phyloP scores from a whole-genome alignment of 2,113 vertebrate species.

The Rhinolophus sinicus region DNA sequence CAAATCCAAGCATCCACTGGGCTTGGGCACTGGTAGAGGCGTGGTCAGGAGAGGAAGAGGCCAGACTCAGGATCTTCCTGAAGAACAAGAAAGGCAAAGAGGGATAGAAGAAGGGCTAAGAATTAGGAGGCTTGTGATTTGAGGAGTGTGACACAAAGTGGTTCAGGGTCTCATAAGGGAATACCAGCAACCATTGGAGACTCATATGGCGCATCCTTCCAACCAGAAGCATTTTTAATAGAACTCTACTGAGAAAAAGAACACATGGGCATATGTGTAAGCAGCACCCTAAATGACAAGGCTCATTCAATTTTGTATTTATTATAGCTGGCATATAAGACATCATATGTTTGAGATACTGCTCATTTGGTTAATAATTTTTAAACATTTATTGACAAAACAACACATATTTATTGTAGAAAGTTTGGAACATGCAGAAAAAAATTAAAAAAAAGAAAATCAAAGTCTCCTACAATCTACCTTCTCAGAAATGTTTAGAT shows the following conservation, averaged over 20 bases:
- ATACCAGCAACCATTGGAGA: background rate
- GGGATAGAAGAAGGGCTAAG: background rate
- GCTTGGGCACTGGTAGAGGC: background rate
- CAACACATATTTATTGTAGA: background rate
- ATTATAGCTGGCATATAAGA: background rate
- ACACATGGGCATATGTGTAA: background rate
- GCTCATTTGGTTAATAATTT: background rate
- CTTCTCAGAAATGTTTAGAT: background rate
- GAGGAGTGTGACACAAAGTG: background rate
- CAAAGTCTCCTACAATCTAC: background rate
- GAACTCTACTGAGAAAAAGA: background rate
- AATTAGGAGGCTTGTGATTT: background rate
- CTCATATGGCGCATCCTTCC: background rate
- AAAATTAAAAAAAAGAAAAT: background rate
- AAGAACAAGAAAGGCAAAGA: background rate
- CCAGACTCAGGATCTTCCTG: background rate
- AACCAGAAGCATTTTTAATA: background rate
- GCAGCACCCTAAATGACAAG: background rate
- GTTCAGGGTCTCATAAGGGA: background rate
- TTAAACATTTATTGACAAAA: background rate
- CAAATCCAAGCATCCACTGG: background rate
- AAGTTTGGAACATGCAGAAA: background rate
- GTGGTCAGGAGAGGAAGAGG: background rate
- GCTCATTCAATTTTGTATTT: background rate
- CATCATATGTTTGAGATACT: background rate